Conservation (phyloP, 2,797 vertebrate genomes). For the Choloepus didactylus region DNA sequence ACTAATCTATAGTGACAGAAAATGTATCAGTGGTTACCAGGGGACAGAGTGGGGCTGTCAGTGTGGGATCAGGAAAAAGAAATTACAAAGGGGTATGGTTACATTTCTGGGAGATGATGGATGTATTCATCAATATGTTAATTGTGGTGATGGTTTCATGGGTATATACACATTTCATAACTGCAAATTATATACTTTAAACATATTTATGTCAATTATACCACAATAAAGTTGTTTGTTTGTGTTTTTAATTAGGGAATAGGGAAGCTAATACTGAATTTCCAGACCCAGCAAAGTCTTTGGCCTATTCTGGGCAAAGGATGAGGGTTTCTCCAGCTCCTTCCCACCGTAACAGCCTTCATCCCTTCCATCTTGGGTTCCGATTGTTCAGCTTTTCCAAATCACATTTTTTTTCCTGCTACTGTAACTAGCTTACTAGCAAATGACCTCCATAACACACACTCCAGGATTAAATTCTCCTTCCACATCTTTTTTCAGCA, state of each 20-base stretch:
- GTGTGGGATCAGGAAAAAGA: background rate
- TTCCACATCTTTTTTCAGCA: background rate
- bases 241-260: background rate
- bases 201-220: background rate
- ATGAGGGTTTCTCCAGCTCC: background rate
- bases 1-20: background rate
- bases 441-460: background rate
- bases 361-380: background rate
- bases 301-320: background rate
- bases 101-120: too few species aligned
- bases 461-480: background rate
- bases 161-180: background rate
- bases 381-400: background rate
- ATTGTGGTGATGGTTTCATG: background rate
- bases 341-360: background rate
- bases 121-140: too few species aligned
- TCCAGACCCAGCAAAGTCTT: background rate
- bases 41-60: background rate
- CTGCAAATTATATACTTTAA: background rate
- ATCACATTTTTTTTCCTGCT: background rate
- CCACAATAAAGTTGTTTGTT: background rate
- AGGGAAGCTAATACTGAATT: background rate
- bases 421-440: background rate
- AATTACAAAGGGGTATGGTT: background rate
- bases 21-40: background rate